Evolutionary conservation across 2,113 vertebrate species (phyloP).

Genomic region (Deroptyus accipitrinus): DNA sequence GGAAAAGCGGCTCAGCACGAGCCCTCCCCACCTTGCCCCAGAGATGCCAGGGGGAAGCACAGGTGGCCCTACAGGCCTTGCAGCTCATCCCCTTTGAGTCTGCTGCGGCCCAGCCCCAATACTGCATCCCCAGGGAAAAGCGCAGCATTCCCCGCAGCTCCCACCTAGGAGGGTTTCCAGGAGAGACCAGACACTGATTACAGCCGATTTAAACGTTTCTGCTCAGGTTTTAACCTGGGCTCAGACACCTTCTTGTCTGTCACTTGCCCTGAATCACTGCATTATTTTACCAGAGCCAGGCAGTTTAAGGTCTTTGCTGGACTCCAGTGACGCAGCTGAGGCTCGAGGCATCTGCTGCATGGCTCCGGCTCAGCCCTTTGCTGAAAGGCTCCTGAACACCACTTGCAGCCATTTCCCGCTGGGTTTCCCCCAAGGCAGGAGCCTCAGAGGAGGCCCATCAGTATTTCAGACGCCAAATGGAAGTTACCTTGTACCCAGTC

Average conservation of each 20-base stretch:
- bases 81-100: rapidly evolving
- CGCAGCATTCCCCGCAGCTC: neutral
- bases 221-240: neutral
- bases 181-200: neutral
- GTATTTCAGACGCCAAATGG: neutral
- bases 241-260: neutral
- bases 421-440: neutral
- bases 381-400: neutral
- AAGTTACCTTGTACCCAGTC: neutral
- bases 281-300: neutral
- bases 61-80: no score
- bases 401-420: neutral
- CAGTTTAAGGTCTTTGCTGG: neutral
- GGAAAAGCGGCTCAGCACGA: neutral
- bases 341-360: rapidly evolving
- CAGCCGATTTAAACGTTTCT: neutral
- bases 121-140: neutral
- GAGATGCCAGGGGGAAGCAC: rapidly evolving
- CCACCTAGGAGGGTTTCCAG: neutral
- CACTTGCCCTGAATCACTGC: neutral
- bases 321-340: neutral
- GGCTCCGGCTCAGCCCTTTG: neutral
- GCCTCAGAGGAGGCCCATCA: neutral
- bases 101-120: no score
- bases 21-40: neutral